A percentile compares a stretch with the other conserved stretches of the same genome.
These are phyloP conservation scores for Oscheius sp. DNA, from an alignment of 2,888 invertebrate genomes.

Conservation along the genomic window DNA sequence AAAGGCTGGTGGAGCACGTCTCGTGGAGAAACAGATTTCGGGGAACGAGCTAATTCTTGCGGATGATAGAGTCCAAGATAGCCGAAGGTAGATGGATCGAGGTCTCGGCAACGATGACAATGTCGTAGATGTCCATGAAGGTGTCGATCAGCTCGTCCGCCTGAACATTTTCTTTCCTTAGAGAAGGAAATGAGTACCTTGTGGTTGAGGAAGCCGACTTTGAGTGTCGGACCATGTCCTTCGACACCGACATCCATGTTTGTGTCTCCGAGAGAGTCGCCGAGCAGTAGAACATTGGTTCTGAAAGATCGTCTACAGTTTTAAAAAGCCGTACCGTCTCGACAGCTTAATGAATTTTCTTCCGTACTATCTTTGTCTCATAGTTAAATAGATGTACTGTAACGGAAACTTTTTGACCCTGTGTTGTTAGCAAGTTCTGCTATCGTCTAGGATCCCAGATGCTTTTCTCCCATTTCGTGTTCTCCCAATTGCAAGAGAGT, in stretches of 20 bases:
- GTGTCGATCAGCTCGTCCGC: constrained; percentile 33
- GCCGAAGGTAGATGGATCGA: constrained; percentile 30
- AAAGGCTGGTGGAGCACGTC: neutral
- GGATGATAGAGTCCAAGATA: constrained; percentile 22
- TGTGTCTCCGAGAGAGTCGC: constrained; percentile 91
- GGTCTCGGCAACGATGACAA: constrained; percentile 31
- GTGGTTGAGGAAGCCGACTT: constrained; percentile 88
- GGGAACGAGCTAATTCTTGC: neutral
- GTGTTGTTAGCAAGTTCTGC: too few relatives aligned
- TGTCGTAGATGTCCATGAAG: constrained; percentile 37
- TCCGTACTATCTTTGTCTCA: too few relatives aligned
- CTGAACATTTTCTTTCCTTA: neutral
- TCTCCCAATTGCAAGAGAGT: too few relatives aligned
- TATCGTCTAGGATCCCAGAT: too few relatives aligned
- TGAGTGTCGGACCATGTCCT: constrained; percentile 79
- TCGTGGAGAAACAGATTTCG: neutral
- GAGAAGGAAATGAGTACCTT: constrained; percentile 26
- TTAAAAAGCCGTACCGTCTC: too few relatives aligned
- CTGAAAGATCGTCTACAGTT: constrained; percentile 71
- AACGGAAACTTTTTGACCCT: too few relatives aligned
- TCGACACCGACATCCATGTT: constrained; percentile 90
- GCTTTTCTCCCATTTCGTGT: too few relatives aligned
- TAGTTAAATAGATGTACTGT: too few relatives aligned
- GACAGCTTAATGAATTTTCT: too few relatives aligned
- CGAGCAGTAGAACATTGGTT: constrained; percentile 88